phyloP scores from a whole-genome alignment of 92 coral and sea anemone species.

The Isaurus tuberculatus region DNA sequence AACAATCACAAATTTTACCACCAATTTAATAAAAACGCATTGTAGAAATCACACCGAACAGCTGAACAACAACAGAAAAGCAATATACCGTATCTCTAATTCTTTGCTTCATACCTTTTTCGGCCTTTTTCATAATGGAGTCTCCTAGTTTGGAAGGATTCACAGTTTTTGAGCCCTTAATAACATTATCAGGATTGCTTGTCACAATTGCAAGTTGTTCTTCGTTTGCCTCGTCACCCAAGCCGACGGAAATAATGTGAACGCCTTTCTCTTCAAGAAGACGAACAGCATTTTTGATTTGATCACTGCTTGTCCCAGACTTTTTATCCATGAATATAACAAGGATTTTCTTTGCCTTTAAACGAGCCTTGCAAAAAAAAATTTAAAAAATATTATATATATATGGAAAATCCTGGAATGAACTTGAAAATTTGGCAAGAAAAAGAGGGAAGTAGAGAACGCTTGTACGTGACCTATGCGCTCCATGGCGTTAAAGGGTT shows the following conservation, averaged over 20 bases:
- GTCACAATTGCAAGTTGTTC: slow-evolving; percentile 14
- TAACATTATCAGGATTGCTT: slow-evolving; percentile 19
- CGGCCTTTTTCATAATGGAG: slow-evolving; percentile 18
- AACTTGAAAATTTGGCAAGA: no score
- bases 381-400: neutral
- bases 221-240: slow-evolving; percentile 49
- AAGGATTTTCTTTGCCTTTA: slow-evolving; percentile 57
- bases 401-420: neutral
- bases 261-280: slow-evolving; percentile 40
- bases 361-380: slow-evolving; percentile 34
- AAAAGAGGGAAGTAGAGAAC: no score
- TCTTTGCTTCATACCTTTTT: neutral
- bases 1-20: neutral
- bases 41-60: neutral
- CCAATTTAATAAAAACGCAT: neutral
- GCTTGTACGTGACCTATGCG: no score
- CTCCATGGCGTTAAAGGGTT: no score
- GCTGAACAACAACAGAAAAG: neutral
- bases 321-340: slow-evolving; percentile 46
- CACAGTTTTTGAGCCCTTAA: slow-evolving; percentile 11
- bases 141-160: slow-evolving; percentile 4
- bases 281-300: slow-evolving; percentile 25
- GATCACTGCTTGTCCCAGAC: slow-evolving; percentile 30
- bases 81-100: no score
- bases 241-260: slow-evolving; percentile 38